Evolutionary conservation across 2,888 invertebrate genomes (phyloP), one percentile per base, ranked within the genome.

Genomic region (Muschampia plurimacula): DNA sequence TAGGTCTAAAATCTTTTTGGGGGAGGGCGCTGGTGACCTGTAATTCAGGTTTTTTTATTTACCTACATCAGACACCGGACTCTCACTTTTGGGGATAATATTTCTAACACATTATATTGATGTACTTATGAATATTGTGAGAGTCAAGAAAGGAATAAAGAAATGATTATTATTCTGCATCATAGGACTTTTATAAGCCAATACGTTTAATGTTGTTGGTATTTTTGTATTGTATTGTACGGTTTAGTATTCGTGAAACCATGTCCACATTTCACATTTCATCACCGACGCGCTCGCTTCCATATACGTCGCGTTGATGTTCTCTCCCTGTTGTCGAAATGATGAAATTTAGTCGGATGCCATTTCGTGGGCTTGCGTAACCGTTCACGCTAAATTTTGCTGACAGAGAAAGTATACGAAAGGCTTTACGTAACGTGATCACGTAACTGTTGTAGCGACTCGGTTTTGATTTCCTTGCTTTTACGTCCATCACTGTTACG

Each of bases 331-430:
- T 80, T 83, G 85, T 84, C 85, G 86, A 89, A 92, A 90, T 94
- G 92, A 90, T 92, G 93, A 94, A 94, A 94, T 92, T 92, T 90
- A 88, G 90, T 89, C 87, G 87, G 83, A 88, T 92, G 93, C 92
- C 91, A 93, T 93, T 94, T 93, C 88, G 89, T 88, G 85, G 36
- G 72, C 81, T 92, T 84, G 88, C 91, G 85, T 86, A 93, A 93
- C 83, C 78, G 83, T 84, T 88, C 88, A 91, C 90, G 92, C 93
- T 91, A 92, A 94, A 93, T 93, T 94, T 93, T 93, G 93, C 91
- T 90, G 92, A 89, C 93, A 92, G 94, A 93, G 94, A 94, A 94
- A 94, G 94, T 92, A 89, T 89, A 88, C 93, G 94, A 94, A 94
- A 94, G 94, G 92, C 84, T 88, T 93, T 93, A 93, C 90, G 90